phyloP scores from a whole-genome alignment of 2,113 vertebrate genomes.

The Isichthys henryi region DNA sequence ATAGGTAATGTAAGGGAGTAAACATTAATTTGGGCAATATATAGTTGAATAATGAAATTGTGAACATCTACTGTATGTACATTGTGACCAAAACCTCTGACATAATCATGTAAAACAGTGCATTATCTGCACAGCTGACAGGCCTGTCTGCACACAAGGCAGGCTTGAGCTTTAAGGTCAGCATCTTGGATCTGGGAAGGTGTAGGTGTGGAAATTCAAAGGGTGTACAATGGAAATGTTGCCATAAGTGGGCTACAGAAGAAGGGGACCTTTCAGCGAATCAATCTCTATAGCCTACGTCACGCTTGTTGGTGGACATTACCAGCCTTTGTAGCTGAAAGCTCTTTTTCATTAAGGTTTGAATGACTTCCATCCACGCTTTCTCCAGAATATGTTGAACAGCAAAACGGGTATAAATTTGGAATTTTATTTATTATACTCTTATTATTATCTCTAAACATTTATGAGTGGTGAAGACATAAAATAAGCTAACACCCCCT shows the following conservation, averaged over 20 bases:
- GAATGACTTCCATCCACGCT: neutral
- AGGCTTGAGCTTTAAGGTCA: conserved; percentile 42
- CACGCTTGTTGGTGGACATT: neutral
- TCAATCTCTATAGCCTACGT: conserved; percentile 23
- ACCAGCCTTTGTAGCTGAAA: neutral
- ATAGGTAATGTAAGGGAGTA: neutral
- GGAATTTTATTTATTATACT: neutral
- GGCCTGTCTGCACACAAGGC: conserved; percentile 1
- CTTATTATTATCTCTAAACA: neutral
- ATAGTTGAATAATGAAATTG: neutral
- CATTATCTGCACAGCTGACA: conserved; percentile 27
- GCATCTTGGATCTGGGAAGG: conserved; percentile 22
- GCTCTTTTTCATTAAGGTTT: neutral
- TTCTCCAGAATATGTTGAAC: neutral
- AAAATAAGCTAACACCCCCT: conserved; percentile 28
- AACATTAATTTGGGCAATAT: neutral
- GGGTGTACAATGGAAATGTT: conserved; percentile 33
- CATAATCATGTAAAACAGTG: conserved; percentile 20
- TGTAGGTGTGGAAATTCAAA: conserved; percentile 51
- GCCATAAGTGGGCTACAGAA: conserved; percentile 40
- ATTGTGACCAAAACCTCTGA: conserved; percentile 23
- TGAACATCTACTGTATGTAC: neutral
- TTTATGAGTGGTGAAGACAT: neutral
- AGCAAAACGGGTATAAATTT: neutral
- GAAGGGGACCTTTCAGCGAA: conserved; percentile 39